Conservation (phyloP, 2,113 vertebrate species). For the Ophthalmolycus amberensis region DNA sequence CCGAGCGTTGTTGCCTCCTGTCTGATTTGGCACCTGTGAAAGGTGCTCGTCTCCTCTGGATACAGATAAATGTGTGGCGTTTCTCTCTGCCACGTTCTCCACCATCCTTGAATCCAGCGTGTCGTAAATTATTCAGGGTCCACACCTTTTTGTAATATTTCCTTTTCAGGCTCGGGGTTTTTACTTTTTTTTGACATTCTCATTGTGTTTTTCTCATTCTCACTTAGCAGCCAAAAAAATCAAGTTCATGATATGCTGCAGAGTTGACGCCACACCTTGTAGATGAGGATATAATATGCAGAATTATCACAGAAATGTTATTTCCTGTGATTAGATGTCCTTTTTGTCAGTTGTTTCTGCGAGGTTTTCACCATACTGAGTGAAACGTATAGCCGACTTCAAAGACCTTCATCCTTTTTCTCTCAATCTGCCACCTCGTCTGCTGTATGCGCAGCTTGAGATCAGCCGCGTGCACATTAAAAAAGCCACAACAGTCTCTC, state of each 20-base stretch:
- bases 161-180: neutral
- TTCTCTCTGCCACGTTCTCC: neutral
- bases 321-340: neutral
- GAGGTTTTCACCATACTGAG: neutral
- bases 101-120: neutral
- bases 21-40: neutral
- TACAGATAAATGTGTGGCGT: neutral
- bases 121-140: neutral
- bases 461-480: neutral
- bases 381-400: slow-evolving; percentile 2
- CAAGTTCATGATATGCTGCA: neutral
- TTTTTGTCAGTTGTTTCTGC: neutral
- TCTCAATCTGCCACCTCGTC: neutral
- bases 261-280: neutral
- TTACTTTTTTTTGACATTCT: neutral
- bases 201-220: neutral
- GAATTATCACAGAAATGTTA: neutral
- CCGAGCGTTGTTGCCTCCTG: neutral
- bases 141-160: neutral
- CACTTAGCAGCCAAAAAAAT: no score
- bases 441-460: neutral
- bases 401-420: neutral
- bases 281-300: neutral
- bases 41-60: neutral
- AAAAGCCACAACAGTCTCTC: neutral